Evolutionary conservation across 2,888 invertebrate genomes (phyloP).

Genomic region (Epsilonema sp.): DNA sequence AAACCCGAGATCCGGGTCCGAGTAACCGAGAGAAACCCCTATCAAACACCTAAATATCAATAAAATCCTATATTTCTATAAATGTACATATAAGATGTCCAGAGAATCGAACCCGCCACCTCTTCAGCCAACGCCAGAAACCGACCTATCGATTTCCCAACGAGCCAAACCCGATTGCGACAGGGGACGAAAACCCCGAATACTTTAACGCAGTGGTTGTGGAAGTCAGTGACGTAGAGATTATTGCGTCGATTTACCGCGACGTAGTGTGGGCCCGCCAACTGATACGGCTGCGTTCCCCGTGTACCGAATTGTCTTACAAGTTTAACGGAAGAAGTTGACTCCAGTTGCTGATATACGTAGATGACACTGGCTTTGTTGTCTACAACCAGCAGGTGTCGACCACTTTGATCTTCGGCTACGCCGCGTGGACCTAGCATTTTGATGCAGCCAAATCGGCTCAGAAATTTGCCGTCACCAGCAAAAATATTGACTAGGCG

Average conservation of each 20-base stretch:
- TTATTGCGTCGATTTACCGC: constrained; percentile 34
- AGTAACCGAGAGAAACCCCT: too few relatives aligned
- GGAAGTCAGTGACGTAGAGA: constrained; percentile 38
- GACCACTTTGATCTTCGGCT: too few relatives aligned
- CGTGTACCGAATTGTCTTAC: constrained; percentile 30
- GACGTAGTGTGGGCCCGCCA: constrained; percentile 40
- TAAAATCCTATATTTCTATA: too few relatives aligned
- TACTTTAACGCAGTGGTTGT: constrained; percentile 38
- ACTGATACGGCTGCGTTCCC: constrained; percentile 34
- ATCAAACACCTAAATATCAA: too few relatives aligned
- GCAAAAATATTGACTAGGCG: constrained; percentile 37
- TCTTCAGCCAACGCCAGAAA: too few relatives aligned
- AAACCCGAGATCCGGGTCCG: too few relatives aligned
- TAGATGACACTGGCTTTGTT: constrained; percentile 37
- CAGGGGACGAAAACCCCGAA: constrained; percentile 36
- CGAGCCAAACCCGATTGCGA: constrained; percentile 36
- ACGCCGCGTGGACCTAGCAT: neutral
- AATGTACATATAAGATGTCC: too few relatives aligned
- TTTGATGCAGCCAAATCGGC: constrained; percentile 31
- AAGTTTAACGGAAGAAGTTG: too few relatives aligned
- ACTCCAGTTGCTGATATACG: constrained; percentile 34
- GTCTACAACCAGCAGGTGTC: constrained; percentile 31
- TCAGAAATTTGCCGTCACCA: constrained; percentile 36
- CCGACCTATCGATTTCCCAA: constrained; percentile 38
- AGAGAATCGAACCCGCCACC: too few relatives aligned